A percentile compares a stretch with the other conserved stretches of the same genome.
phyloP scores from a whole-genome alignment of 30 jellyfish, hydroid and myxozoan species.

The Pelagia noctiluca region DNA sequence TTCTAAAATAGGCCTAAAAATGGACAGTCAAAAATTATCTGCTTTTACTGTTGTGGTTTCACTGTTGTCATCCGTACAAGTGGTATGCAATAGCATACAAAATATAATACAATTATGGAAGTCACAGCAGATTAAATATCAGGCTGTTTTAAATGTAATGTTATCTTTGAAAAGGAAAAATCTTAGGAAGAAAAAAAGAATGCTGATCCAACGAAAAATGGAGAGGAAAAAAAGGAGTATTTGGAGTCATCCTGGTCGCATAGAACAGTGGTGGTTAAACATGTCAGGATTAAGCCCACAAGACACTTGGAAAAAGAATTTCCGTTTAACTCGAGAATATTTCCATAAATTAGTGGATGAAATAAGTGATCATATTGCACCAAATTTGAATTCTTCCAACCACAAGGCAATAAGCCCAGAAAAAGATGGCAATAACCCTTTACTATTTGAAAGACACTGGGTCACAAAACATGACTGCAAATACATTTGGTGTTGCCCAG shows the following conservation, averaged over 20 bases:
- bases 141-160: no score
- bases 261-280: constrained; percentile 39
- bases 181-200: background rate
- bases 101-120: background rate
- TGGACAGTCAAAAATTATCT: no score
- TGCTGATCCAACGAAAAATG: constrained; percentile 21
- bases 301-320: constrained; percentile 27
- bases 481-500: constrained; percentile 58
- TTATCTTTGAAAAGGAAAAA: constrained; percentile 7
- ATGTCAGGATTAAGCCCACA: background rate
- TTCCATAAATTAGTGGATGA: constrained; percentile 24
- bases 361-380: constrained; percentile 30
- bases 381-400: constrained; percentile 45
- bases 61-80: constrained; percentile 3
- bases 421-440: constrained; percentile 42
- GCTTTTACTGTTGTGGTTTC: constrained; percentile 21
- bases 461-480: constrained; percentile 54
- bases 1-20: no score
- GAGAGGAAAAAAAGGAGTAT: constrained; percentile 1
- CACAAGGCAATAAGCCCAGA: constrained; percentile 37
- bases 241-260: constrained; percentile 46
- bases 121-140: constrained; percentile 6
- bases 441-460: constrained; percentile 60
- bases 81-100: background rate
- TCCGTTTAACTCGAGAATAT: constrained; percentile 23